phyloP scores from a whole-genome alignment of 2,797 vertebrate species.

The Xiphorhynchus erythropygius region DNA sequence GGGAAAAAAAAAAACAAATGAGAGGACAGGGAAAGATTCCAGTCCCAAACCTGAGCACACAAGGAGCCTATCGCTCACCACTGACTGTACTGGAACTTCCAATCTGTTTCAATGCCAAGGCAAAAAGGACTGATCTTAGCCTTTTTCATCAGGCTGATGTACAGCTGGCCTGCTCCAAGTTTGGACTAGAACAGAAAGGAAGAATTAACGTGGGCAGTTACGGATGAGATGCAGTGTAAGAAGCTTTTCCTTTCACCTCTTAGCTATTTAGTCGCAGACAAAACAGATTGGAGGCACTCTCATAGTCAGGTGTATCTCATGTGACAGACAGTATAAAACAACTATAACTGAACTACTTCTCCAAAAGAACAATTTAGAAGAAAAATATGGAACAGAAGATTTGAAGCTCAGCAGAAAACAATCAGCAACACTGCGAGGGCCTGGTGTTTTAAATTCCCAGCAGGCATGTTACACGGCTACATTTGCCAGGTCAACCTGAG shows the following conservation, averaged over 20 bases:
- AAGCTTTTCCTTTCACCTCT: conserved; percentile 23
- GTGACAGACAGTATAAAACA: not conserved
- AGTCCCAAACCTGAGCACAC: not conserved
- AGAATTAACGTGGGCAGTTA: not conserved
- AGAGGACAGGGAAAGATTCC: not conserved
- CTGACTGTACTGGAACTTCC: not conserved
- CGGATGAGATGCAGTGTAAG: not conserved
- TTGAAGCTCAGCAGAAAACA: not conserved
- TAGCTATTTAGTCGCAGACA: not conserved
- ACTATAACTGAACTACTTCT: not conserved
- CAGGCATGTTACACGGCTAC: not conserved
- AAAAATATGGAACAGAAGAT: not conserved
- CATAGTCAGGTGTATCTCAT: not conserved
- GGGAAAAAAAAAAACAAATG: not conserved
- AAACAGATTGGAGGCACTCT: not conserved
- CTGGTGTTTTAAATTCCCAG: not conserved
- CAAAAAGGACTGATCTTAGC: not conserved
- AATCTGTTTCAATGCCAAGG: not conserved
- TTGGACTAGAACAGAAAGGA: not conserved
- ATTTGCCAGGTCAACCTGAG: not conserved
- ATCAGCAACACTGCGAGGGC: not conserved
- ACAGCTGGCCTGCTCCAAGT: not conserved
- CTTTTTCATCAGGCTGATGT: not conserved
- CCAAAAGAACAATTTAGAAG: not conserved
- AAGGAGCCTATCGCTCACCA: fast-evolving